These are phyloP conservation scores for Agrochola circellaris DNA, from an alignment of 2,888 invertebrate species.

Conservation along the genomic window DNA sequence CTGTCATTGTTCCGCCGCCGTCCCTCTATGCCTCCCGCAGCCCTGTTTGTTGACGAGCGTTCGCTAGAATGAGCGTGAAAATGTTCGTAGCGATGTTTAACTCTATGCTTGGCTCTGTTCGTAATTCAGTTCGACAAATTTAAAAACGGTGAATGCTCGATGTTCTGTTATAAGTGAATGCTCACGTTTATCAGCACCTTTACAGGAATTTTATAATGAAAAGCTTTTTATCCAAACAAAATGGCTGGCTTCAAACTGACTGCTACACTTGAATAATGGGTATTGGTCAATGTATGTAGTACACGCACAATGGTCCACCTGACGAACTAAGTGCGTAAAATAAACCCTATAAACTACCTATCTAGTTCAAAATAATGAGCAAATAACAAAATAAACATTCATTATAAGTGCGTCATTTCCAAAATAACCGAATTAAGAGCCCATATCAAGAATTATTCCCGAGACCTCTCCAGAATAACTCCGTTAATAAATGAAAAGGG, in stretches of 20 bases:
- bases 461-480: slow-evolving; percentile 15
- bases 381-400: slow-evolving; percentile 13
- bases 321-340: no score
- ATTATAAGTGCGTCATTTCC: neutral
- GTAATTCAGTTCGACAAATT: no score
- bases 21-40: no score
- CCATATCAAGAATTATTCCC: slow-evolving; percentile 24
- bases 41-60: no score
- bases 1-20: no score
- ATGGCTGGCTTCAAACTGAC: neutral
- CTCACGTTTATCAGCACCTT: no score
- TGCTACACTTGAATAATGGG: neutral
- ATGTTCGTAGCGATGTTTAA: no score
- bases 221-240: neutral
- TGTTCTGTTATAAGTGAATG: no score
- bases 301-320: no score
- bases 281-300: neutral
- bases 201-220: neutral
- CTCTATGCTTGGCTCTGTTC: no score
- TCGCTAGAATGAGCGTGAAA: no score
- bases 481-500: slow-evolving; percentile 26
- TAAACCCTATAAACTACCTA: neutral
- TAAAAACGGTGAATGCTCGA: no score
- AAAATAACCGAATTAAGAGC: slow-evolving; percentile 29
- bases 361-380: neutral